phyloP scores from a whole-genome alignment of 2,113 vertebrate species.

The Phaethornis superciliosus region DNA sequence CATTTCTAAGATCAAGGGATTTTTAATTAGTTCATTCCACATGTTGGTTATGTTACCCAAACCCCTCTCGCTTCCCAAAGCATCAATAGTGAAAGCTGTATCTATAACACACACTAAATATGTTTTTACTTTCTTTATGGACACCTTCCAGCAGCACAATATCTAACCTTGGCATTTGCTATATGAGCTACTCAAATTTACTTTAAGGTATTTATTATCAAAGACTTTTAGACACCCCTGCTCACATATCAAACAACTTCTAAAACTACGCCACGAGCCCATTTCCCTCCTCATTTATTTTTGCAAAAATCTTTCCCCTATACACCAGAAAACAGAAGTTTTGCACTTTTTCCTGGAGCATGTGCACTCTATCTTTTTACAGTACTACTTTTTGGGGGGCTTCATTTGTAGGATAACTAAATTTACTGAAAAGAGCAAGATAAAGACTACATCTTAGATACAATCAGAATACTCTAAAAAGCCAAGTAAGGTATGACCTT shows the following conservation, averaged over 20 bases:
- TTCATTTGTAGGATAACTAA: neutral
- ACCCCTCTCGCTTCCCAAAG: accelerated
- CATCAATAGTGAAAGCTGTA: neutral
- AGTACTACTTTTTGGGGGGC: neutral
- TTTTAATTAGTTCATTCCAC: neutral
- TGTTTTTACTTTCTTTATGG: neutral
- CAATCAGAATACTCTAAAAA: neutral
- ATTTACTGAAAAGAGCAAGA: neutral
- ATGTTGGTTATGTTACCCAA: accelerated
- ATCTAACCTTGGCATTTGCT: neutral
- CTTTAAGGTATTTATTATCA: neutral
- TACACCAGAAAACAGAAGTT: neutral
- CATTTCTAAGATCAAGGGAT: neutral
- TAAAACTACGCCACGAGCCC: neutral
- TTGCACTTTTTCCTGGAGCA: accelerated
- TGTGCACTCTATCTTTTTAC: neutral
- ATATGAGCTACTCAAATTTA: neutral
- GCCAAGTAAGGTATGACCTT: neutral
- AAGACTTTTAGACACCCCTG: neutral
- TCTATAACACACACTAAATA: neutral
- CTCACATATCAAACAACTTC: neutral
- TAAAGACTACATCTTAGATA: neutral
- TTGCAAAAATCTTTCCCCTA: neutral
- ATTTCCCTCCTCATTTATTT: neutral
- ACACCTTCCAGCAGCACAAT: neutral